Base-by-base conservation (phyloP, 23 tunicate genomes). In the Corella eumyota region DNA sequence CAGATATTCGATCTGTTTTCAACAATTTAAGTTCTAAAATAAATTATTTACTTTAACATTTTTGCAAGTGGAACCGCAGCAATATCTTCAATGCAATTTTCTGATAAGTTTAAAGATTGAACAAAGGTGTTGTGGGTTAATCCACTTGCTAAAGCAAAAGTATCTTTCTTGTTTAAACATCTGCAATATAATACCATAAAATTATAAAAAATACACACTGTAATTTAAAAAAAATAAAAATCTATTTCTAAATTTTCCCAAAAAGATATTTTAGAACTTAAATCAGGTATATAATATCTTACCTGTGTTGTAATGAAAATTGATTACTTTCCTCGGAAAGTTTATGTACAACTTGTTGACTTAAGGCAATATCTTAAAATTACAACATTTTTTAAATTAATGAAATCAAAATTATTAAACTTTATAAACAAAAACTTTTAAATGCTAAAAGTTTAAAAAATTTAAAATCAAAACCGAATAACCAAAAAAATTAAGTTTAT, bases 281-380 rank as follows among this genome's bases (percentile, higher is more conserved):
- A 15, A 20, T 56, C 23, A 0, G 61, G 6, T 5, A 40, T 9
- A 53, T 20, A 53, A 53, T 11, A 47, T 35, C 1, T 47, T 65
- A 81, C 93, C 93, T 74, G 67, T 83, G 93, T 31, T 56, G 68
- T 5, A 83, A 55, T 27, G 29, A n/a, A 50, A 83, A 75, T 0
- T 62, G 44, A 0, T 22, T 25, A 34, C 58, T 30, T 62, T 75
- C 40, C 6, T 74, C 59, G 2, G 73, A 53, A 17, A 83, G 40
- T 27, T 74, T 74, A 34, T 68, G 52, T 1, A 79, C 52, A 1
- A 79, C 71, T 56, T 79, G 69, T 45, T 64, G 55, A 7, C 78
- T 71, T 11, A 58, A 65, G 2, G 77, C 66, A 70, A 71, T 65
- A 34, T 78, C 90, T 79, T 7, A 13, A 69, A 35, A 20, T 27